Evolutionary conservation across 30 jellyfish, hydroid and myxozoan species (phyloP).

Genomic region (Turritopsis rubra): DNA sequence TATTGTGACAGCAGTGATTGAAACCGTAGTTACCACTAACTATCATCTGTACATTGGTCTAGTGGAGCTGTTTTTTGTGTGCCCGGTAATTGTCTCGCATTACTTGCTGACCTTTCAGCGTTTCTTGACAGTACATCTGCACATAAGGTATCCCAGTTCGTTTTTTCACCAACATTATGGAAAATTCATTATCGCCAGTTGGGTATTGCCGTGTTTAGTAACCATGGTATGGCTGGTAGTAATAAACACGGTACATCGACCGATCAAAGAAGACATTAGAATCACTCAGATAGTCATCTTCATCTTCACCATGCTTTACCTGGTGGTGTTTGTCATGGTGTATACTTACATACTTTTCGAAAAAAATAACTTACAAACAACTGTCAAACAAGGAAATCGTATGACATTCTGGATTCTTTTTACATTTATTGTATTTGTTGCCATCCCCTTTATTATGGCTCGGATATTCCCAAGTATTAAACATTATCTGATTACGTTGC

Average conservation of each 20-base stretch:
- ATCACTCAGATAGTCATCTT: neutral
- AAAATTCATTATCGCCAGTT: neutral
- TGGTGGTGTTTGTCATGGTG: neutral
- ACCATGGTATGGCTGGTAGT: neutral
- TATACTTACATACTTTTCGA: neutral
- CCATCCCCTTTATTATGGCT: neutral
- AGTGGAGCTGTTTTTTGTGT: neutral
- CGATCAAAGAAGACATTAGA: neutral
- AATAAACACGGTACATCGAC: neutral
- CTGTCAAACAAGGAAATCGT: neutral
- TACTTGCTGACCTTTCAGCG: neutral
- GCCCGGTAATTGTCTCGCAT: neutral
- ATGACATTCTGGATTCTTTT: neutral
- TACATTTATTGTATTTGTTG: neutral
- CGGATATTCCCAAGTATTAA: neutral
- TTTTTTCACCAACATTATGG: neutral
- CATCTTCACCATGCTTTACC: neutral
- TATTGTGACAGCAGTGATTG: neutral
- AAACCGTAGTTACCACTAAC: neutral
- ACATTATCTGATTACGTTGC: neutral
- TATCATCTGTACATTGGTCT: neutral
- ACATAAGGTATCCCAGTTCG: neutral
- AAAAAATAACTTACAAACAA: neutral
- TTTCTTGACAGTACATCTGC: neutral
- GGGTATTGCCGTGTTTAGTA: neutral